phyloP scores from a whole-genome alignment of 2,888 invertebrate genomes.

The Neoaliturus tenellus region DNA sequence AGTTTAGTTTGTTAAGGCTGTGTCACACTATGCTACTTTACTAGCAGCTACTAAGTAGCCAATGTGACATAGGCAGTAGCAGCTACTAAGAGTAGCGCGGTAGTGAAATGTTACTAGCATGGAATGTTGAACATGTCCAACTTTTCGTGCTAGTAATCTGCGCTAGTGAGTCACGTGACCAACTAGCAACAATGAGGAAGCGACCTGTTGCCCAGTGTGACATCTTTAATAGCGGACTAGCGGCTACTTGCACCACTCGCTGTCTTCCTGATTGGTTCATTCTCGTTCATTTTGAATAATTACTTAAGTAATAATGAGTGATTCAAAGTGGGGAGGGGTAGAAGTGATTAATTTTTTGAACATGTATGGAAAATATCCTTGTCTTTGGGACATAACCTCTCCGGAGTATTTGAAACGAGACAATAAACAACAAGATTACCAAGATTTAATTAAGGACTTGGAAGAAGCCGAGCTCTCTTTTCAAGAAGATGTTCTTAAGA shows the following conservation, averaged over 20 bases:
- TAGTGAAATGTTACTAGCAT: slow-evolving; percentile 34
- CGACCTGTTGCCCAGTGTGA: slow-evolving; percentile 54
- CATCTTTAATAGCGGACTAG: slow-evolving; percentile 46
- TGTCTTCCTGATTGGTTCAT: slow-evolving; percentile 1
- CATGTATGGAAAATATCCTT: slow-evolving; percentile 41
- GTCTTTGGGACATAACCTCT: slow-evolving; percentile 43
- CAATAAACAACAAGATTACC: slow-evolving; percentile 29
- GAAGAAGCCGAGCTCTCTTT: slow-evolving; percentile 36
- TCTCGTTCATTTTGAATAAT: not conserved
- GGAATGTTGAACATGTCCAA: slow-evolving; percentile 39
- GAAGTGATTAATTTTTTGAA: slow-evolving; percentile 40
- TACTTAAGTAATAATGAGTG: slow-evolving; percentile 14
- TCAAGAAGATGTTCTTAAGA: slow-evolving; percentile 9
- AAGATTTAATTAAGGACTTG: slow-evolving; percentile 18
- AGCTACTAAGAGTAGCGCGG: slow-evolving; percentile 37
- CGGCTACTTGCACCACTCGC: slow-evolving; percentile 36
- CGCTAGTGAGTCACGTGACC: slow-evolving; percentile 54
- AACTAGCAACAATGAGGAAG: slow-evolving; percentile 53
- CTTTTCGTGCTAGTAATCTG: slow-evolving; percentile 17
- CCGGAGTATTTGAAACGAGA: slow-evolving; percentile 48
- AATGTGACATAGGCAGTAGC: too few species aligned
- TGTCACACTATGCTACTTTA: slow-evolving; percentile 48
- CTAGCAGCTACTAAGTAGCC: slow-evolving; percentile 50
- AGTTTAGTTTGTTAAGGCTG: slow-evolving; percentile 21
- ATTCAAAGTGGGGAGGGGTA: slow-evolving; percentile 5